Evolutionary conservation across 2,113 vertebrate genomes (phyloP).

Genomic region (Eolophus roseicapilla): DNA sequence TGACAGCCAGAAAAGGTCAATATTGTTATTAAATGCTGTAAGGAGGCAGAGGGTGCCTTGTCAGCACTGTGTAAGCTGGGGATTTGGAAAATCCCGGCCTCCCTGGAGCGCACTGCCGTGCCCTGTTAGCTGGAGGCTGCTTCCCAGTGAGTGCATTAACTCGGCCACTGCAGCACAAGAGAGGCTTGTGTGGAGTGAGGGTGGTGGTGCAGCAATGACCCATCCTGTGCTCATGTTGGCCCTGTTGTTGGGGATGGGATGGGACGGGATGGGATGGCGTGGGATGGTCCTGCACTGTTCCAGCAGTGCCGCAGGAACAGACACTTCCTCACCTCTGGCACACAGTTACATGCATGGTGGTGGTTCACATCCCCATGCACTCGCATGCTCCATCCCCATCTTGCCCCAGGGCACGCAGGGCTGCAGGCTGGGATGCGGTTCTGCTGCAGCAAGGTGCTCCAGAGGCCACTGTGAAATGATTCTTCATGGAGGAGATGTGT

Average conservation of each 20-base stretch:
- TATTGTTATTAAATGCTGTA: constrained; percentile 2
- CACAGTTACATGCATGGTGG: accelerated
- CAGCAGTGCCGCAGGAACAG: background rate
- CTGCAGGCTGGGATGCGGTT: background rate
- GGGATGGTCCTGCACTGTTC: background rate
- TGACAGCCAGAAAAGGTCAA: constrained; percentile 68
- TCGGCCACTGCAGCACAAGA: background rate
- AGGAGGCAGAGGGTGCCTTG: constrained; percentile 33
- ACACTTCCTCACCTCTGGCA: background rate
- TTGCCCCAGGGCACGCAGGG: accelerated
- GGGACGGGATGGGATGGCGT: background rate
- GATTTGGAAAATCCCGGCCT: constrained; percentile 14
- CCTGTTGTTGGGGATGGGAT: background rate
- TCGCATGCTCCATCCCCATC: accelerated
- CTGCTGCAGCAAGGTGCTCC: background rate
- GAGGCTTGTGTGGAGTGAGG: background rate
- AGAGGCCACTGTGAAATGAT: accelerated
- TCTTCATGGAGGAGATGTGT: accelerated
- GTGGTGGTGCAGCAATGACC: accelerated
- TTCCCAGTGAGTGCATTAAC: background rate
- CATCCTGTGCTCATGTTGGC: background rate
- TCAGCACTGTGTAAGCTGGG: background rate
- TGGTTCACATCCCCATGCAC: accelerated
- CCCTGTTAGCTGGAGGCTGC: background rate
- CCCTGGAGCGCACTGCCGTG: background rate